Evolutionary conservation across 2,888 invertebrate genomes (phyloP).

Genomic region (Agrotis puta): DNA sequence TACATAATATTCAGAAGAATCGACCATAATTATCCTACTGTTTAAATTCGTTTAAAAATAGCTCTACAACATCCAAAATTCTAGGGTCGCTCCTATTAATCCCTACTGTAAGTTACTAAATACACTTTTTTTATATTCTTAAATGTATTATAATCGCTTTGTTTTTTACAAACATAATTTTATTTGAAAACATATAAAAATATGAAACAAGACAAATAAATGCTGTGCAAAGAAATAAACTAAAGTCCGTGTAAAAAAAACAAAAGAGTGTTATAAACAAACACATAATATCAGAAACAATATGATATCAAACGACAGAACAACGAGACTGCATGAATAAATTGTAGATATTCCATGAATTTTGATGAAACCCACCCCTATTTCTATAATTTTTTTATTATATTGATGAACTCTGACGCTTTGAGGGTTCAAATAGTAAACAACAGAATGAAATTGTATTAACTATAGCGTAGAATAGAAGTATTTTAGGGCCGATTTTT

Average conservation of each 20-base stretch:
- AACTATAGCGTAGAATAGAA: background rate
- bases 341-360: conserved; percentile 56
- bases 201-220: no score
- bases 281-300: conserved; percentile 20
- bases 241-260: background rate
- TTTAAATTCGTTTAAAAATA: no score
- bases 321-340: conserved; percentile 41
- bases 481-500: no score
- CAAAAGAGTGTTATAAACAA: conserved; percentile 14
- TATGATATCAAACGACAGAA: conserved; percentile 57
- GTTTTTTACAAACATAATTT: no score
- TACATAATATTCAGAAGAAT: no score
- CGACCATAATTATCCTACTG: no score
- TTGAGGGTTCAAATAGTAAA: background rate
- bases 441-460: background rate
- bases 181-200: no score
- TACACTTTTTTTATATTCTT: no score
- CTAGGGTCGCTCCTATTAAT: no score
- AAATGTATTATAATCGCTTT: no score
- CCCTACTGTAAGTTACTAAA: no score
- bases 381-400: conserved; percentile 46
- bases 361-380: conserved; percentile 50
- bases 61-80: no score
- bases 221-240: background rate
- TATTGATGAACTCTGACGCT: conserved; percentile 32